Conservation (phyloP, 1,140 invertebrate genomes). For the Zaprionus camerounensis region DNA sequence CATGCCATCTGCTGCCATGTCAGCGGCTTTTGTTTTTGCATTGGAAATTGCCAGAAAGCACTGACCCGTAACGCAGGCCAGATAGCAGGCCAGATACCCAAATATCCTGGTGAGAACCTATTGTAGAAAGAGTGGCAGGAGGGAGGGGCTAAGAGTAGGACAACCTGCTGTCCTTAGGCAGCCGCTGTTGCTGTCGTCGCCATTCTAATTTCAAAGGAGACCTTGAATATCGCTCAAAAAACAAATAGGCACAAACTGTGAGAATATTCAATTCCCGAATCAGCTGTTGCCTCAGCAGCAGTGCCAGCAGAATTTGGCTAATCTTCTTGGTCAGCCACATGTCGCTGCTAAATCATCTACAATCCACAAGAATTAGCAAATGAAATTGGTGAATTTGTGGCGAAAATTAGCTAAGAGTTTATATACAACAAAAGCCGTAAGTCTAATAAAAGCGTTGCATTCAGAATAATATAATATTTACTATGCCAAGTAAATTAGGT, state of each 20-base stretch:
- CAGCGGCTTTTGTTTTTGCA: constrained; percentile 64
- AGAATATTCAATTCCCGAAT: constrained; percentile 11
- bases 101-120: constrained; percentile 21
- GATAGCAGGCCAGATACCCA: constrained; percentile 42
- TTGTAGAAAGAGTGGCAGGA: neutral
- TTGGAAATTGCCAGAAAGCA: constrained; percentile 59
- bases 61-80: constrained; percentile 65
- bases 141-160: neutral
- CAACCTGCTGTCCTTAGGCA: neutral
- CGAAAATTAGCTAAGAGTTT: neutral
- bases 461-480: too few relatives aligned
- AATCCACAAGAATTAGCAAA: neutral
- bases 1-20: constrained; percentile 63
- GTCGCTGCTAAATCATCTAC: neutral
- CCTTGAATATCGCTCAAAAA: constrained; percentile 4
- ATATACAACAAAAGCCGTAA: neutral
- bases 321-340: neutral
- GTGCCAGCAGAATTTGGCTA: constrained; percentile 1
- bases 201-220: constrained; percentile 2
- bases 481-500: too few relatives aligned
- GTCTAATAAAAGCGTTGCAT: neutral
- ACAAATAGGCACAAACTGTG: neutral
- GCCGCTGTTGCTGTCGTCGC: constrained; percentile 3
- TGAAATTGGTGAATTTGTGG: neutral
- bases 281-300: constrained; percentile 8